Evolutionary conservation across 2,113 vertebrate species (phyloP), one percentile per base, ranked within the genome.

Genomic region (Montifringilla adamsi): DNA sequence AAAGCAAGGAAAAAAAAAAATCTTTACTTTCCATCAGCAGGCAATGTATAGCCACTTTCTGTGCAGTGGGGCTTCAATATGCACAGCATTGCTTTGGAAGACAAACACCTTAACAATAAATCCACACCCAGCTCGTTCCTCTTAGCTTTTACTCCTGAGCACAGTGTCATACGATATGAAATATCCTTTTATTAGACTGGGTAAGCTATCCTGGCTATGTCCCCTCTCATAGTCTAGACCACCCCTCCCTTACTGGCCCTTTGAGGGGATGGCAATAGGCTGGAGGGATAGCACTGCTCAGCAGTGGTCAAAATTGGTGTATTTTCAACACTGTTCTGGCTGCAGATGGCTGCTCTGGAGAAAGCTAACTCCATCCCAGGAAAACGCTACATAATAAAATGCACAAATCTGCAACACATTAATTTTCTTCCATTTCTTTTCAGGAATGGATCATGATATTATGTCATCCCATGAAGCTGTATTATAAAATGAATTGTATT

Each of bases 201-300:
- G 10, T 66, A 70, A 59, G 31, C 15, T 58, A 37, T 23, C 30
- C 26, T 19, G 20, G 20, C 20, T 47, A 15, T 14, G 4, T 4
- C 2, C 5, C 11, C 19, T 62, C 27, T 8, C 24, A 13, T 26
- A 27, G 21, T 47, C 50, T 70, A 70, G 56, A n/a, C 27, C 15
- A 49, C 2, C 3, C 6, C 18, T 11, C 16, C 15, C 13, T 41
- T 28, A 60, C 5, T 19, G 41, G 41, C 33, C 20, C 60, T n/a
- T 43, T 23, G 6, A 63, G 2, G 13, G 8, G 2, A 35, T 15
- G 4, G 3, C 2, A n/a, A 1, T 21, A 13, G 28, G 33, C 23
- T 80, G 63, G 24, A 92, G 43, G 15, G 19, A 31, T 3, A 80
- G 43, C 18, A 44, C 7, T 30, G 27, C 24, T 59, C 35, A 55